Evolutionary conservation across 2,113 vertebrate genomes (phyloP).

Genomic region (Ptychochromis oligacanthus): DNA sequence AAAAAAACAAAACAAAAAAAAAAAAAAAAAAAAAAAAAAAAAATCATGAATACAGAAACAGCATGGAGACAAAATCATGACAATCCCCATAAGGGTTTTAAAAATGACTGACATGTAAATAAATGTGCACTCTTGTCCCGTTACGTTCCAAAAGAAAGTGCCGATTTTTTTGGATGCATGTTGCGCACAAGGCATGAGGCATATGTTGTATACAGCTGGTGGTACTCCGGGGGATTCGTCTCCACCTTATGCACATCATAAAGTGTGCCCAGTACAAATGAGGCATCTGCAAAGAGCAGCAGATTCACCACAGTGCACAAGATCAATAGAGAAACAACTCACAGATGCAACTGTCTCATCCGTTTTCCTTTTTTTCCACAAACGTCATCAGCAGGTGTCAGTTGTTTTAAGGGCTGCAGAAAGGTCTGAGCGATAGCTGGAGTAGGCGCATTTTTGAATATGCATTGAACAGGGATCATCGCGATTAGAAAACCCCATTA

Average conservation of each 20-base stretch:
- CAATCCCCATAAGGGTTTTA: slow-evolving; percentile 16
- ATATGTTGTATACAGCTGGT: slow-evolving; percentile 69
- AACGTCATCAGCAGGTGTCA: background rate
- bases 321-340: slow-evolving; percentile 27
- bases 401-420: slow-evolving; percentile 4
- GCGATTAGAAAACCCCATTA: slow-evolving; percentile 28
- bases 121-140: background rate
- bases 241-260: slow-evolving; percentile 56
- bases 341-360: slow-evolving; percentile 10
- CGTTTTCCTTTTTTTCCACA: background rate
- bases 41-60: background rate
- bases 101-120: slow-evolving; percentile 35
- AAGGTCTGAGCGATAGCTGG: slow-evolving; percentile 2
- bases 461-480: slow-evolving; percentile 25
- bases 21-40: background rate
- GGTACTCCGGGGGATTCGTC: slow-evolving; percentile 53
- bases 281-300: slow-evolving; percentile 58
- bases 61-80: slow-evolving; percentile 4
- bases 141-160: slow-evolving; percentile 15
- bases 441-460: slow-evolving; percentile 29
- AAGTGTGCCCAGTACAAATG: slow-evolving; percentile 62
- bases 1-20: too few species aligned
- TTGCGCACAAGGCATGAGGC: slow-evolving; percentile 26
- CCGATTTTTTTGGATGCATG: slow-evolving; percentile 24
- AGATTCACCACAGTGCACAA: slow-evolving; percentile 33